A percentile compares a stretch with the other conserved stretches of the same genome.
Conservation (phyloP, 2,113 vertebrate genomes). For the Pteronura brasiliensis region DNA sequence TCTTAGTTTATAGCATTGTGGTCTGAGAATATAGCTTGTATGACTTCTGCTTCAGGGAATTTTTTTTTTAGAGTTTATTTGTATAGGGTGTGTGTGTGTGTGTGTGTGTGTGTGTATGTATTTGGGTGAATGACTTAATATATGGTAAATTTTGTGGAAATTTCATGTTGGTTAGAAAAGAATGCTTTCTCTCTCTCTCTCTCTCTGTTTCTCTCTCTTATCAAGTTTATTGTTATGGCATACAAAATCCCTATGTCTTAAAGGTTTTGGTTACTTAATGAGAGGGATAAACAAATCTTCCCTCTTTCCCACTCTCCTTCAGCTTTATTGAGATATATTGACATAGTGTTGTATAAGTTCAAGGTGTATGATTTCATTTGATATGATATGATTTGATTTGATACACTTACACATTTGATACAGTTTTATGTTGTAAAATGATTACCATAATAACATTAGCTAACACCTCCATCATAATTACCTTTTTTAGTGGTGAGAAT, state of each 20-base stretch:
- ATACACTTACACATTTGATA: neutral
- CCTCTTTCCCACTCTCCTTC: neutral
- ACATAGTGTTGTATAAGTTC: neutral
- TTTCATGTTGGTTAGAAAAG: neutral
- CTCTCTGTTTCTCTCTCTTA: neutral
- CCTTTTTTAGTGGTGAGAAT: no score
- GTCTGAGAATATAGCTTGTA: neutral
- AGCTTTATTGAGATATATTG: neutral
- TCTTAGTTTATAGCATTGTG: neutral
- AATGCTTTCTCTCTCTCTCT: neutral
- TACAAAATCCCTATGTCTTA: neutral
- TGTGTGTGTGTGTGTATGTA: neutral
- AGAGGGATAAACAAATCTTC: neutral
- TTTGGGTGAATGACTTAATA: neutral
- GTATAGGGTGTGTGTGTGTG: neutral
- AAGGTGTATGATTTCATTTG: neutral
- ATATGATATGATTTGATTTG: neutral
- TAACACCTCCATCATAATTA: no score
- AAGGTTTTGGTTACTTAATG: neutral
- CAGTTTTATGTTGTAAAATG: neutral
- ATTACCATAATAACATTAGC: no score
- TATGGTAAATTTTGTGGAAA: neutral
- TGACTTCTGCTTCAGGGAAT: neutral
- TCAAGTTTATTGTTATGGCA: neutral
- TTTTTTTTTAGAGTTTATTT: neutral